Evolutionary conservation across 1,140 invertebrate species (phyloP), one percentile per base, ranked within the genome.

Genomic region (Sminthurides bifidus): DNA sequence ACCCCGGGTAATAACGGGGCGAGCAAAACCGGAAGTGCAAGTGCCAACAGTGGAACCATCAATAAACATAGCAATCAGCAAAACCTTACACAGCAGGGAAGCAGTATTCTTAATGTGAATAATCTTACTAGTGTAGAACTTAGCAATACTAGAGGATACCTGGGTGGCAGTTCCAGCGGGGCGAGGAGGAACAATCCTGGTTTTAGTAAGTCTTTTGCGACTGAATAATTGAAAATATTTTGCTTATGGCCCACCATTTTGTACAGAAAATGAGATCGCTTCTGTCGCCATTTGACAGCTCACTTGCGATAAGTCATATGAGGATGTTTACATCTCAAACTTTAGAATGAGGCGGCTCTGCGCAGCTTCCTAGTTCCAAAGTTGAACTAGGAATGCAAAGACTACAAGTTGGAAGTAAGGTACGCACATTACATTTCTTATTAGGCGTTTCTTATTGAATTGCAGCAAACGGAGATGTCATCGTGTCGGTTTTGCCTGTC

Each of bases 391-490:
- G n/a, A n/a, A n/a, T n/a, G n/a, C n/a, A n/a, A n/a, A n/a, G n/a
- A n/a, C n/a, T n/a, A n/a, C n/a, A n/a, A n/a, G n/a, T n/a, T n/a
- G n/a, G n/a, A n/a, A n/a, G n/a, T n/a, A n/a, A n/a, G n/a, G n/a
- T n/a, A n/a, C n/a, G n/a, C n/a, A n/a, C n/a, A n/a, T n/a, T n/a
- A n/a, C n/a, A n/a, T n/a, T n/a, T n/a, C n/a, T n/a, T n/a, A n/a
- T n/a, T n/a, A n/a, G n/a, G n/a, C n/a, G n/a, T n/a, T n/a, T n/a
- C n/a, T n/a, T 35, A 37, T 37, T 35, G 65, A 64, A 44, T 74
- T 73, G 52, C 65, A 89, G 89, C 80, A 4, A 93, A 92, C 79
- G 90, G 90, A 41, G 89, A 93, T 73, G 83, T 90, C 55, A 87
- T 94, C 68, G 89, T 92, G 10, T 92, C 87, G 17, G 71, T 94